These are phyloP conservation scores for Cheiracanthium punctorium DNA, from an alignment of 2,888 invertebrate genomes.

Conservation along the genomic window DNA sequence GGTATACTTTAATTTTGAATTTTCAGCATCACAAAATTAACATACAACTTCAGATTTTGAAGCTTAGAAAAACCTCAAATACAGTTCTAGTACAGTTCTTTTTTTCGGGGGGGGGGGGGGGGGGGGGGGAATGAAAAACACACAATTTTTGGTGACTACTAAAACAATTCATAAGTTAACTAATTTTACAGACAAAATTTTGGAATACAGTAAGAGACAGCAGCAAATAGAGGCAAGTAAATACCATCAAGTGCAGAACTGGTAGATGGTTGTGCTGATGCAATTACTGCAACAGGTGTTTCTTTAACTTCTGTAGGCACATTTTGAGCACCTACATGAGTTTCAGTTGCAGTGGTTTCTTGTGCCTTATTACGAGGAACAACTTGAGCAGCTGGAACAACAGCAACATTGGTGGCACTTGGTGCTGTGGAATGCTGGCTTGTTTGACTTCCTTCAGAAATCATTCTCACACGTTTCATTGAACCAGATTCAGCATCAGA, in stretches of 20 bases:
- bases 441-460: slow-evolving; percentile 67
- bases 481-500: not conserved
- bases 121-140: too few species aligned
- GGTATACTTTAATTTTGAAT: too few species aligned
- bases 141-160: too few species aligned
- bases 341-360: slow-evolving; percentile 16
- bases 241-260: slow-evolving; percentile 25
- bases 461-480: slow-evolving; percentile 54
- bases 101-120: too few species aligned
- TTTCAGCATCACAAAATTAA: too few species aligned
- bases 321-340: slow-evolving; percentile 21
- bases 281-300: slow-evolving; percentile 4
- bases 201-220: too few species aligned
- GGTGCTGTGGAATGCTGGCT: slow-evolving; percentile 46
- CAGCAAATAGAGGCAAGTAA: too few species aligned
- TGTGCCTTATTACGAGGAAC: slow-evolving; percentile 14
- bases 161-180: too few species aligned
- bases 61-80: too few species aligned
- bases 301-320: slow-evolving; percentile 30
- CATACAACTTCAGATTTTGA: too few species aligned
- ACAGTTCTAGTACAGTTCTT: too few species aligned
- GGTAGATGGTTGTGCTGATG: not conserved
- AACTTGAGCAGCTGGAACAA: slow-evolving; percentile 53
- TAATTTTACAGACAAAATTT: too few species aligned
- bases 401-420: slow-evolving; percentile 43